These are phyloP conservation scores for Bryconaethiops microstoma DNA, from an alignment of 2,797 vertebrate species.

Conservation along the genomic window DNA sequence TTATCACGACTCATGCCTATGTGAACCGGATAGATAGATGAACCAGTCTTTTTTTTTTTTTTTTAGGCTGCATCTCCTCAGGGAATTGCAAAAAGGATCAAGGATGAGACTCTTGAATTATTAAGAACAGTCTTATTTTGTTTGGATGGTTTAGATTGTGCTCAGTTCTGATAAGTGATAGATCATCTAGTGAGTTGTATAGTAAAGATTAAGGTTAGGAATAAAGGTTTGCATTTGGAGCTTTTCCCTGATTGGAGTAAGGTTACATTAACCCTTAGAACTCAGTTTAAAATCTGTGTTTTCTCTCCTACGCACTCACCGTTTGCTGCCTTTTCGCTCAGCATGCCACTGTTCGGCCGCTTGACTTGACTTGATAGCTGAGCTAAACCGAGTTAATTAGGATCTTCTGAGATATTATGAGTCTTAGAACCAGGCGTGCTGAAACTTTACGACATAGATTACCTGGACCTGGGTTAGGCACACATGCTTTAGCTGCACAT, in stretches of 20 bases:
- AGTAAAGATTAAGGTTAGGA: background rate
- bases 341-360: no score
- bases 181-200: background rate
- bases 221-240: background rate
- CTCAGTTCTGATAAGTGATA: background rate
- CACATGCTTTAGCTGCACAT: background rate
- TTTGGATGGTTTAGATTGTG: no score
- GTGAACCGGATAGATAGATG: background rate
- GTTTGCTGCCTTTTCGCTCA: no score
- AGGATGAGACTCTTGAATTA: background rate
- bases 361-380: no score
- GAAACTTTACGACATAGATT: background rate
- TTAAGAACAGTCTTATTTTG: background rate
- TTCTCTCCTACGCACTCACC: no score
- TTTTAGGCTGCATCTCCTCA: slow-evolving; percentile 1
- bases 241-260: no score
- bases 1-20: slow-evolving; percentile 47
- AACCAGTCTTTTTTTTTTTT: background rate
- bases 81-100: background rate
- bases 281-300: no score
- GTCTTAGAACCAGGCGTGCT: background rate
- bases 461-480: background rate
- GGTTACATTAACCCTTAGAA: no score
- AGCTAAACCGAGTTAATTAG: background rate
- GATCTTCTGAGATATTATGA: background rate